Percentiles rank a stretch among this genome's conserved stretches.
phyloP scores from a whole-genome alignment of 2,888 invertebrate species.

The Drosophila gaucha region DNA sequence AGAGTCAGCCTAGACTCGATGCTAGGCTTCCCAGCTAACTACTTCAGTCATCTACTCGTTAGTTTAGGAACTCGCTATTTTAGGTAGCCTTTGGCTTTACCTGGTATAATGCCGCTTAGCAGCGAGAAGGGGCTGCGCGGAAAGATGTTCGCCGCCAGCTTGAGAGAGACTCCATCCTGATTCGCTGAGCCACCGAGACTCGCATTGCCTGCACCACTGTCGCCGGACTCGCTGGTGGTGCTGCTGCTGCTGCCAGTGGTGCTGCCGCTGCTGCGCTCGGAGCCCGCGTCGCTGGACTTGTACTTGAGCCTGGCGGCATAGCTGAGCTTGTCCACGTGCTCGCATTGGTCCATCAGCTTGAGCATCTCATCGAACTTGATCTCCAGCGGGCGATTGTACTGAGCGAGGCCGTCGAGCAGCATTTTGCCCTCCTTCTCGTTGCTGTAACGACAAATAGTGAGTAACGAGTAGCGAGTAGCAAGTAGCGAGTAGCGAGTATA shows the following conservation, averaged over 20 bases:
- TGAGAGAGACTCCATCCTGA: constrained; percentile 70
- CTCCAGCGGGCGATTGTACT: constrained; percentile 87
- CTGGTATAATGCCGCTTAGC: constrained; percentile 93
- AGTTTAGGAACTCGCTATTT: neutral
- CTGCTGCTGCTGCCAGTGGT: constrained; percentile 56
- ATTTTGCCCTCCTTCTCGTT: constrained; percentile 89
- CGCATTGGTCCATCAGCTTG: constrained; percentile 92
- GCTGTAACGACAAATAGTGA: constrained; percentile 83
- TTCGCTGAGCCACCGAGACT: constrained; percentile 39
- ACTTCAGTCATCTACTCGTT: too few relatives aligned
- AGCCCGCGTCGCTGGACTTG: constrained; percentile 60
- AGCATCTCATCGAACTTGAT: constrained; percentile 91
- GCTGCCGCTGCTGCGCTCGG: constrained; percentile 72
- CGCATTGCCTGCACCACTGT: constrained; percentile 19
- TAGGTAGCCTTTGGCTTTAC: constrained; percentile 84
- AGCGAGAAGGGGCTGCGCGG: constrained; percentile 89
- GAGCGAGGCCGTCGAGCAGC: constrained; percentile 88
- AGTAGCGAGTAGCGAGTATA: neutral
- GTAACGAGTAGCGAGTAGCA: constrained; percentile 28
- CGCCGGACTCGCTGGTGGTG: constrained; percentile 71
- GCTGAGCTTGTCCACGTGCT: constrained; percentile 86
- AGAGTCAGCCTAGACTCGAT: too few relatives aligned
- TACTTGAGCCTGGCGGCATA: constrained; percentile 58
- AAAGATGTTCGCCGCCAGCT: constrained; percentile 84
- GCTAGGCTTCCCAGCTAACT: too few relatives aligned